These are phyloP conservation scores for Catamblyrhynchus diadema DNA, from an alignment of 2,797 vertebrate genomes.

Conservation along the genomic window DNA sequence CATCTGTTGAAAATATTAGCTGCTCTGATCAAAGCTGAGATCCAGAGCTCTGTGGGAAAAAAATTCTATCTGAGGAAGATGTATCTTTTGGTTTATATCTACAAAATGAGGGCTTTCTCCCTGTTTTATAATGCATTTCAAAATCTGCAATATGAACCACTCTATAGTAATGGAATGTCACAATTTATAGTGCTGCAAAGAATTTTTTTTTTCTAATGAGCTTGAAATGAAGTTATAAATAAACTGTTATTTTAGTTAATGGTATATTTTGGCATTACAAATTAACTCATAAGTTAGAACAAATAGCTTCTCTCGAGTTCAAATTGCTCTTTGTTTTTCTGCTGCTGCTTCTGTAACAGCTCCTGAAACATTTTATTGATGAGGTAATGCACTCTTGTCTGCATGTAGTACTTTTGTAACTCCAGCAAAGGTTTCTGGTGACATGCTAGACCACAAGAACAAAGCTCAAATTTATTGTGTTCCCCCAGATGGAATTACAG, in stretches of 20 bases:
- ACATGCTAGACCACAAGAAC: background rate
- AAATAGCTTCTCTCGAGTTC: background rate
- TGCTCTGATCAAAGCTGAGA: background rate
- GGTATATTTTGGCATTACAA: background rate
- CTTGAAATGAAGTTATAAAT: background rate
- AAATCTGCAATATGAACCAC: background rate
- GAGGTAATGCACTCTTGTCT: background rate
- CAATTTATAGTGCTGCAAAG: background rate
- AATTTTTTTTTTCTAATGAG: background rate
- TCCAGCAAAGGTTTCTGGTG: slow-evolving; percentile 29
- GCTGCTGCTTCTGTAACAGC: background rate
- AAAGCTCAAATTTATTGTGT: background rate
- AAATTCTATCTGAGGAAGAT: background rate
- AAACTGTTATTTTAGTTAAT: background rate
- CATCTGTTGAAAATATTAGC: background rate
- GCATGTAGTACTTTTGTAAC: background rate
- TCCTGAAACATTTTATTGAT: slow-evolving; percentile 10
- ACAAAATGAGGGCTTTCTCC: background rate
- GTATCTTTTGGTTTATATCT: background rate
- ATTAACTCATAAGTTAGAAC: background rate
- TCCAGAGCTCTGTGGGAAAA: background rate
- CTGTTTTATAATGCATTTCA: background rate
- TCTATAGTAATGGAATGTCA: background rate
- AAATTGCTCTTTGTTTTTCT: slow-evolving; percentile 3
- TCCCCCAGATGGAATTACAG: slow-evolving; percentile 37